A percentile compares a stretch with the other conserved stretches of the same genome.
phyloP scores from a whole-genome alignment of 2,888 invertebrate genomes.

The Coecobrya sp. region DNA sequence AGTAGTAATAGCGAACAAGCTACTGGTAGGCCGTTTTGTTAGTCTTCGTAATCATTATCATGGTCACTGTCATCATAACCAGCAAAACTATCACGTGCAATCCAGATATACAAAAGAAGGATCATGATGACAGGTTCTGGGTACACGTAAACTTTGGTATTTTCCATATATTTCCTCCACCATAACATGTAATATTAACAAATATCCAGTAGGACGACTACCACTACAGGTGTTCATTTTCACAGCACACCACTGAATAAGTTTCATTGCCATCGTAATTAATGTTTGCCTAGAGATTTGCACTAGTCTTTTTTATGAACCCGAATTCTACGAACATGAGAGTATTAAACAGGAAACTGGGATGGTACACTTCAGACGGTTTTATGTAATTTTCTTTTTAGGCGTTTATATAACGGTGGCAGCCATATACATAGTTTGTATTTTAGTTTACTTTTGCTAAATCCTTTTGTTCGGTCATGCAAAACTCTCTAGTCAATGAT shows the following conservation, averaged over 20 bases:
- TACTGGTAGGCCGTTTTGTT: background rate
- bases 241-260: constrained; percentile 31
- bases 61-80: background rate
- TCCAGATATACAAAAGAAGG: background rate
- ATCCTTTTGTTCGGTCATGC: too few species aligned
- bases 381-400: background rate
- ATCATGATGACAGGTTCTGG: constrained; percentile 4
- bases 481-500: too few species aligned
- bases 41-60: background rate
- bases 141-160: background rate
- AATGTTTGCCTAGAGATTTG: constrained; percentile 67
- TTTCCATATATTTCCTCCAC: background rate
- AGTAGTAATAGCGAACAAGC: background rate
- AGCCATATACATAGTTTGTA: too few species aligned
- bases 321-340: background rate
- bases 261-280: constrained; percentile 62
- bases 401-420: background rate
- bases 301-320: background rate
- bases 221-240: constrained; percentile 67
- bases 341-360: background rate
- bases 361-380: too few species aligned
- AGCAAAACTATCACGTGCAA: background rate
- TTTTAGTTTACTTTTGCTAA: too few species aligned
- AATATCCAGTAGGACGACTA: background rate
- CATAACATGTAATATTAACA: background rate